Base-by-base conservation (phyloP, 92 coral and sea anemone species). In the Bergia sp. region DNA sequence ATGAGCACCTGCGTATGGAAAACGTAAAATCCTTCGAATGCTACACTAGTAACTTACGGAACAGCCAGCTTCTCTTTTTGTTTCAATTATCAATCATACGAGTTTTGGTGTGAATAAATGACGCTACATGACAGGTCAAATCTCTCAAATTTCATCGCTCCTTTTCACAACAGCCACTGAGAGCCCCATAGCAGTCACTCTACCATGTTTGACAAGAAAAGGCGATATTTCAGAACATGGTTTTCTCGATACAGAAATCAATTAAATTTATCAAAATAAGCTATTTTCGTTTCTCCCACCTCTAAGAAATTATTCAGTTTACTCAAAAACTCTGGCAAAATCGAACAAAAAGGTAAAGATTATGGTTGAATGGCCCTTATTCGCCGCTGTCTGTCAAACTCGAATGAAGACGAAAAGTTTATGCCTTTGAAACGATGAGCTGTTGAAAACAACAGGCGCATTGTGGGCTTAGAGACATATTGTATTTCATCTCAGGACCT, bases 81-180 rank as follows among this genome's bases (percentile, higher is more conserved):
- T 82, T 84, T 71, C 87, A 71, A 37, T 47, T 84, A 84, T 47
- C 87, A 47, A 47, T 40, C 53, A 43, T 21, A 49, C n/a, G 65
- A 74, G n/a, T 16, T 72, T 69, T 47, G 41, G 66, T 72, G 77
- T 69, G 87, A 71, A 71, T 37, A 73, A 44, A 29, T 69, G 79
- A 84, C 77, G 61, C 61, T 69, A 37, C 78, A 69, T 72, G 79
- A 84, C 87, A 71, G 87, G 87, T 84, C 87, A 84, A 84, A 41
- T 71, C 87, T 74, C 65, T 84, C 87, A 72, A 44, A 84, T 84
- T 84, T 84, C 87, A 71, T 39, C 43, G 44, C 23, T 16, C 37
- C 21, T 40, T 47, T 50, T 29, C 39, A 79, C 53, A 76, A 76
- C 37, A 39, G 80, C 53, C 80, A 76, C 80, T 10, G 53, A 41